A percentile compares a stretch with the other conserved stretches of the same genome.
Conservation (phyloP, 1,140 invertebrate species). For the Diorhabda elongata region DNA sequence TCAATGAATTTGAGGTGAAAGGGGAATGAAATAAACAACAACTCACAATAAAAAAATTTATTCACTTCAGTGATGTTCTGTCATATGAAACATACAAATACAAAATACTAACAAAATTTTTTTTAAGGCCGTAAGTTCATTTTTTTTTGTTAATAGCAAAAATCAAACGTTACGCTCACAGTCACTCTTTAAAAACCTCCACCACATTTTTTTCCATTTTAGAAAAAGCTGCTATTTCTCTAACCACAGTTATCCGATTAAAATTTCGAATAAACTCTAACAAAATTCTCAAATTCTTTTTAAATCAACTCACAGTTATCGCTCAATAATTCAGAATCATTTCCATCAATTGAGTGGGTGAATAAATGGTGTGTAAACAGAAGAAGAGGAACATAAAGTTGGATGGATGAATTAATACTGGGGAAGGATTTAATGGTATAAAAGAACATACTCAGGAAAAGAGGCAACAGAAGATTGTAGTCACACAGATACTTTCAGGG, state of each 20-base stretch:
- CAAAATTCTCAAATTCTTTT: conserved; percentile 25
- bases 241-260: conserved; percentile 18
- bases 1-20: no score
- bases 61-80: conserved; percentile 39
- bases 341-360: no score
- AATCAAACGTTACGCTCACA: conserved; percentile 26
- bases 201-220: conserved; percentile 31
- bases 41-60: conserved; percentile 22
- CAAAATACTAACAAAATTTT: conserved; percentile 36
- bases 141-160: conserved; percentile 18
- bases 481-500: no score
- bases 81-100: conserved; percentile 37
- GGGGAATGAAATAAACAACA: neutral
- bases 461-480: no score
- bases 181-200: conserved; percentile 31
- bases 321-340: no score
- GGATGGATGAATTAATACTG: no score
- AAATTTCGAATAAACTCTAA: conserved; percentile 25
- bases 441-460: no score
- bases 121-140: conserved; percentile 33
- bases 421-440: no score
- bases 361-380: no score
- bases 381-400: no score
- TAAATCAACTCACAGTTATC: neutral
- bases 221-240: conserved; percentile 35